Evolutionary conservation across 2,888 invertebrate genomes (phyloP).

Genomic region (Mellilla xanthometata): DNA sequence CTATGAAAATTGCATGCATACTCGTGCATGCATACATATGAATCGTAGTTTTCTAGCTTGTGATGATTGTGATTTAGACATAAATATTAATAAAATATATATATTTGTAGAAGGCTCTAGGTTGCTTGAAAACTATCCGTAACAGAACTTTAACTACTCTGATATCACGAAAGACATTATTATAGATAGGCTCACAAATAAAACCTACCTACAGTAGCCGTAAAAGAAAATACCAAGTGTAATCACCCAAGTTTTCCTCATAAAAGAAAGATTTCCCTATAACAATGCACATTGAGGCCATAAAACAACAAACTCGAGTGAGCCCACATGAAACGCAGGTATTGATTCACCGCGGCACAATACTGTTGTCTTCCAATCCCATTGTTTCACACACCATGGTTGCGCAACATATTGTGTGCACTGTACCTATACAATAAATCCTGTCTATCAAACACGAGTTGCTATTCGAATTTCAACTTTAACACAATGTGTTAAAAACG

Average conservation of each 20-base stretch:
- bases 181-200: no score
- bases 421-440: slow-evolving; percentile 10
- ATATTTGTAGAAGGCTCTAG: no score
- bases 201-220: background rate
- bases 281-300: slow-evolving; percentile 1
- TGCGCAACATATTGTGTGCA: slow-evolving; percentile 25
- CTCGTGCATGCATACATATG: no score
- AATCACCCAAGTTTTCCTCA: no score
- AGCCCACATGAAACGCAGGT: slow-evolving; percentile 15
- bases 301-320: slow-evolving; percentile 10
- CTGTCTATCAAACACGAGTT: slow-evolving; percentile 12
- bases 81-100: no score
- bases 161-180: no score
- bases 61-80: no score
- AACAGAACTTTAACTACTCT: no score
- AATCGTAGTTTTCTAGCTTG: no score
- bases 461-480: slow-evolving; percentile 9
- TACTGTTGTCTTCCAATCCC: slow-evolving; percentile 24
- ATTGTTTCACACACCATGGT: slow-evolving; percentile 27
- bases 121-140: no score
- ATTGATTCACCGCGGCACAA: slow-evolving; percentile 26
- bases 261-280: background rate
- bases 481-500: background rate
- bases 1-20: no score
- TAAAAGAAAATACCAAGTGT: no score